These are phyloP conservation scores for Calcarius lapponicus DNA, from an alignment of 2,797 vertebrate genomes.

Conservation along the genomic window DNA sequence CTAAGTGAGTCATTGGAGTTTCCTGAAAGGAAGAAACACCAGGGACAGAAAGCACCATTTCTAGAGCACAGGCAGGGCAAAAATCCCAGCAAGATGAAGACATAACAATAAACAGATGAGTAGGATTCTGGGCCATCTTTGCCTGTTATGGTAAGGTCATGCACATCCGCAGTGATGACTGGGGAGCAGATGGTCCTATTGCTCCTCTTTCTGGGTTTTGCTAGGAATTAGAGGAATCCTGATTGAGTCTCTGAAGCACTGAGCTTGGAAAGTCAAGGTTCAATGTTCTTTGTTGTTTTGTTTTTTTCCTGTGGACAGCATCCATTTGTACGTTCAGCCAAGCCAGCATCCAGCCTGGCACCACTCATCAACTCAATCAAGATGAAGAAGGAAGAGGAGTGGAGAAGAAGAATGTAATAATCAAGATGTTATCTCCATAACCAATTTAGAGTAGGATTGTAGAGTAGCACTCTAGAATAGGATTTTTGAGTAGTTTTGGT, in stretches of 20 bases:
- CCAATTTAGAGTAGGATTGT: too few relatives aligned
- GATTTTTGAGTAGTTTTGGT: too few relatives aligned
- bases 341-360: slow-evolving; percentile 87
- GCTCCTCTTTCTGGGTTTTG: not conserved
- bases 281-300: not conserved
- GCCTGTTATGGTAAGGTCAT: not conserved
- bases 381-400: not conserved
- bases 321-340: slow-evolving; percentile 87
- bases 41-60: too few relatives aligned
- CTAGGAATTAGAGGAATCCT: not conserved
- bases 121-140: not conserved
- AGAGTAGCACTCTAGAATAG: too few relatives aligned
- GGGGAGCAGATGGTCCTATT: fast-evolving
- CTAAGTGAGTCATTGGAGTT: too few relatives aligned
- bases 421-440: not conserved
- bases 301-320: slow-evolving; percentile 74
- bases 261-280: not conserved
- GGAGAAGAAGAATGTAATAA: not conserved
- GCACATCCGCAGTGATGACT: not conserved
- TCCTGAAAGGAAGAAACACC: too few relatives aligned
- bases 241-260: not conserved
- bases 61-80: too few relatives aligned
- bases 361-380: slow-evolving; percentile 87
- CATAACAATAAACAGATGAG: fast-evolving
- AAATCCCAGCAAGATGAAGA: too few relatives aligned